Evolutionary conservation across 2,797 vertebrate genomes (phyloP).

Genomic region (Schizothorax lantsangensis): DNA sequence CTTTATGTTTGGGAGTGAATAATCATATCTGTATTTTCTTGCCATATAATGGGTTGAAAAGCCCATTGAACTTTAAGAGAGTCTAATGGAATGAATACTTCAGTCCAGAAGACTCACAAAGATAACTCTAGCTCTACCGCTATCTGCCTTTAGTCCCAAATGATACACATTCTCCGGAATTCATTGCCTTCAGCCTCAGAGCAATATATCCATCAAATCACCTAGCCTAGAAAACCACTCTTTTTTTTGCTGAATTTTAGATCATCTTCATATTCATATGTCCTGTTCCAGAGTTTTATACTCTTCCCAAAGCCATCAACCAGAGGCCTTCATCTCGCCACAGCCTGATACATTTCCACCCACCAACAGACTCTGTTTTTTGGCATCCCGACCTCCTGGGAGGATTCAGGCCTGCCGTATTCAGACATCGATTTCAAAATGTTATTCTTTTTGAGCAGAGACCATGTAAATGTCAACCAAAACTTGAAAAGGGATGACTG

Average conservation of each 20-base stretch:
- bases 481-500: slow-evolving; percentile 54
- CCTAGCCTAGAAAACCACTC: slow-evolving; percentile 19
- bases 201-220: slow-evolving; percentile 29
- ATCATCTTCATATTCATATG: slow-evolving; percentile 32
- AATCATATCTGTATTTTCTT: background rate
- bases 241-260: slow-evolving; percentile 30
- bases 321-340: slow-evolving; percentile 30
- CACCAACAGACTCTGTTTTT: slow-evolving; percentile 38
- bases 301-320: slow-evolving; percentile 57
- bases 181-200: background rate
- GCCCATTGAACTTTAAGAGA: background rate
- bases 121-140: background rate
- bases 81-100: background rate
- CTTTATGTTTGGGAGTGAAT: background rate
- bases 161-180: slow-evolving; percentile 8
- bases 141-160: slow-evolving; percentile 7
- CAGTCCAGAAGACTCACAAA: slow-evolving; percentile 13
- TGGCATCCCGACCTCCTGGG: slow-evolving; percentile 19
- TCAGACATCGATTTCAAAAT: slow-evolving; percentile 51
- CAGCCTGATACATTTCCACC: slow-evolving; percentile 34
- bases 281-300: slow-evolving; percentile 45
- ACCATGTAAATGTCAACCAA: slow-evolving; percentile 71
- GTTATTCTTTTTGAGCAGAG: slow-evolving; percentile 65
- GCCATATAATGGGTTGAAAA: background rate
- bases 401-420: slow-evolving; percentile 24